Conservation (phyloP, 1,140 invertebrate species). For the Bursaphelenchus mucronatus region DNA sequence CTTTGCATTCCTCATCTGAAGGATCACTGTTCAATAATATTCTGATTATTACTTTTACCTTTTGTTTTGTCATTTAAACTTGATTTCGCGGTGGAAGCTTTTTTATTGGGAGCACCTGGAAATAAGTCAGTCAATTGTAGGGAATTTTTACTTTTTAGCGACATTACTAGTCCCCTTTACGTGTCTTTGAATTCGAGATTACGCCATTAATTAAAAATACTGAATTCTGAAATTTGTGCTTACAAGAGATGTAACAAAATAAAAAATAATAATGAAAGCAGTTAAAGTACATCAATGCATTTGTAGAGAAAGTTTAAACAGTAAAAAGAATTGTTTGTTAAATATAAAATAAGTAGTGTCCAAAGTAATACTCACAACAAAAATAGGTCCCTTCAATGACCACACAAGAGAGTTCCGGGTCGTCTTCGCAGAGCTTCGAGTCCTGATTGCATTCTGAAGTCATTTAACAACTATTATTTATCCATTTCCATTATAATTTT, state of each 20-base stretch:
- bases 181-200: background rate
- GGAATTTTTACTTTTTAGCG: background rate
- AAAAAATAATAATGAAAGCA: no score
- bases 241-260: no score
- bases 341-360: background rate
- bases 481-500: background rate
- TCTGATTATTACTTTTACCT: background rate
- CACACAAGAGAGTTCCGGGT: conserved; percentile 2
- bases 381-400: conserved; percentile 9
- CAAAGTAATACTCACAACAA: conserved; percentile 8
- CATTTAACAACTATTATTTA: background rate
- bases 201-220: no score
- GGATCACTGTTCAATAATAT: background rate
- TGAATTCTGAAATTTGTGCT: no score
- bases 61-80: background rate
- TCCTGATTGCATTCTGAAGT: conserved; percentile 11
- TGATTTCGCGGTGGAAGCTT: background rate
- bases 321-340: no score
- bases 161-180: background rate
- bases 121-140: background rate
- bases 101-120: background rate
- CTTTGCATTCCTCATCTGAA: conserved; percentile 15
- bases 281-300: no score
- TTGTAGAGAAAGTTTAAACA: no score
- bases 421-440: conserved; percentile 7